phyloP scores from a whole-genome alignment of 2,797 vertebrate species.

The Xyrichtys novacula region DNA sequence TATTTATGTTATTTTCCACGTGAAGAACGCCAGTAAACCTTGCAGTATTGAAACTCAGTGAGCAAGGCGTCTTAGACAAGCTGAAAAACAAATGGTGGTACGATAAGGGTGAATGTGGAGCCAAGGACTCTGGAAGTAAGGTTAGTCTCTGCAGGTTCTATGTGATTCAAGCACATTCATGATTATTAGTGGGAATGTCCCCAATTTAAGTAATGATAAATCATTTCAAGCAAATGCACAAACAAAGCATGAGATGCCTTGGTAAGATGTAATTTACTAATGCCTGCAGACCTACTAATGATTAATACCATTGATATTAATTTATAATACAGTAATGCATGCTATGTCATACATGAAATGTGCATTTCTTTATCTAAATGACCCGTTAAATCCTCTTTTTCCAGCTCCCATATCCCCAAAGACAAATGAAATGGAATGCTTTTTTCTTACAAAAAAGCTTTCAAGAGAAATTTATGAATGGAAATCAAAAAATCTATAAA shows the following conservation, averaged over 20 bases:
- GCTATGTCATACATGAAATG: constrained; percentile 84
- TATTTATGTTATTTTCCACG: constrained; percentile 99
- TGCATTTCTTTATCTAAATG: constrained; percentile 80
- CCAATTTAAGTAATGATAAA: constrained; percentile 90
- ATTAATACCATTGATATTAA: constrained; percentile 78
- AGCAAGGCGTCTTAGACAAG: constrained; percentile 99
- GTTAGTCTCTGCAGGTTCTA: constrained; percentile 99
- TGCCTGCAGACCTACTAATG: constrained; percentile 94
- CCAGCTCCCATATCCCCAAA: constrained; percentile 74
- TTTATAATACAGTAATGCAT: constrained; percentile 85
- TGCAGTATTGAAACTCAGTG: constrained; percentile 99
- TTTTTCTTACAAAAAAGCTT: constrained; percentile 81
- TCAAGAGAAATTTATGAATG: constrained; percentile 33
- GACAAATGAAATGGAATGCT: constrained; percentile 69
- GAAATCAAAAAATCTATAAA: constrained; percentile 41
- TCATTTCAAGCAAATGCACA: constrained; percentile 86
- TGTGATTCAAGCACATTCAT: constrained; percentile 95
- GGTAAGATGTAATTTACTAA: constrained; percentile 94
- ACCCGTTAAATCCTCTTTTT: constrained; percentile 78
- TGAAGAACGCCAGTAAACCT: constrained; percentile 99
- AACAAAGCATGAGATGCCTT: constrained; percentile 97
- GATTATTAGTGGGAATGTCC: constrained; percentile 95
- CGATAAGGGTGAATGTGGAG: constrained; percentile 96
- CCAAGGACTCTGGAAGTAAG: constrained; percentile 96
- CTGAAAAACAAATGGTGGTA: constrained; percentile 99